Conservation (phyloP, 2,113 vertebrate species). For the Pan troglodytes region DNA sequence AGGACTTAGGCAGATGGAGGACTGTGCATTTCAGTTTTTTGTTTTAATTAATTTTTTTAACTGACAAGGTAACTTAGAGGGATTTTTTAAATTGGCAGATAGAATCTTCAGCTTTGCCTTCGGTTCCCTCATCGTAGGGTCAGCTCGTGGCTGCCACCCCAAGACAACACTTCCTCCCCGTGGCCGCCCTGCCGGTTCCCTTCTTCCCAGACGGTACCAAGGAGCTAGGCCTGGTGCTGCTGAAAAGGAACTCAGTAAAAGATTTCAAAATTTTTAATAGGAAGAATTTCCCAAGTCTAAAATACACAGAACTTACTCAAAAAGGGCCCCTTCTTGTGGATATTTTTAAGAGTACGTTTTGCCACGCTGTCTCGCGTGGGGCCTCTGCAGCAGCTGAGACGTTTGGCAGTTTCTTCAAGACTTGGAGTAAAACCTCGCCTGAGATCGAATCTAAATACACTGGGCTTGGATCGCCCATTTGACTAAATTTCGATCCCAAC, state of each 20-base stretch:
- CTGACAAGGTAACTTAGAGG: background rate
- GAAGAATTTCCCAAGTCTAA: background rate
- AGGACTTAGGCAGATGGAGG: background rate
- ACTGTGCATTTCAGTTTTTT: background rate
- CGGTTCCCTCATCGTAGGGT: fast-evolving
- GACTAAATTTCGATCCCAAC: no score
- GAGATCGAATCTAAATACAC: background rate
- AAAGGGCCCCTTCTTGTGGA: background rate
- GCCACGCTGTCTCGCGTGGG: fast-evolving
- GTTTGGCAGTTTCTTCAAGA: background rate
- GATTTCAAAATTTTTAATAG: background rate
- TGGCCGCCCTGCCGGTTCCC: fast-evolving
- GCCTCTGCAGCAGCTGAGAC: background rate
- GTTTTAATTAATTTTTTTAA: background rate
- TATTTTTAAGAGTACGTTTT: background rate
- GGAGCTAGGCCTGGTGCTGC: background rate
- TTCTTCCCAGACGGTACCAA: background rate
- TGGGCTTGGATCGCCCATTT: background rate
- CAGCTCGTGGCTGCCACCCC: background rate
- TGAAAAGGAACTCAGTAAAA: background rate
- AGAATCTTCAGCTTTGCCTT: background rate
- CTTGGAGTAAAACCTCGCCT: background rate
- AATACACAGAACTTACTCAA: background rate
- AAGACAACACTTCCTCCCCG: fast-evolving
- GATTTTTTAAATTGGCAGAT: background rate